A percentile compares a stretch with the other conserved stretches of the same genome.
These are phyloP conservation scores for Otis tarda DNA, from an alignment of 2,113 vertebrate species.

Conservation along the genomic window DNA sequence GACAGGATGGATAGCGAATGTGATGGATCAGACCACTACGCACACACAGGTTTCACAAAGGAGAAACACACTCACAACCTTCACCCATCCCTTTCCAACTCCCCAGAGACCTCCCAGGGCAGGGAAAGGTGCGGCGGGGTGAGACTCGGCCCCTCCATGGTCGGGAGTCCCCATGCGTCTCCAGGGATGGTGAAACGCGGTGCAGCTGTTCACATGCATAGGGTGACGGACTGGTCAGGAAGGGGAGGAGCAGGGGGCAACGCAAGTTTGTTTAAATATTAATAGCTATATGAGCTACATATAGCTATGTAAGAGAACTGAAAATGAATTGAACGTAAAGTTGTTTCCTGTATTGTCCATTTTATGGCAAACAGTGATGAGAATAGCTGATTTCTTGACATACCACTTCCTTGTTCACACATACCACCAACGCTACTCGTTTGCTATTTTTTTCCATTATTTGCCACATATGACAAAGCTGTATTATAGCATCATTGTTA, in stretches of 20 bases:
- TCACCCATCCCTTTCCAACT: background rate
- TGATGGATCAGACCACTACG: background rate
- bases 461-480: background rate
- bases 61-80: background rate
- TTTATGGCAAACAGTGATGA: background rate
- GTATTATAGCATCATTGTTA: background rate
- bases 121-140: background rate
- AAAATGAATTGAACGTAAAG: background rate
- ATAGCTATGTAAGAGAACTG: background rate
- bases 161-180: fast-evolving
- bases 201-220: fast-evolving
- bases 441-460: background rate
- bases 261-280: background rate
- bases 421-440: background rate
- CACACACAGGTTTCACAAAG: background rate
- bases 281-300: background rate
- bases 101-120: background rate
- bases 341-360: background rate
- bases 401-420: background rate
- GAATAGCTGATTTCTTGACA: background rate
- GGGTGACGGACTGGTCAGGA: background rate
- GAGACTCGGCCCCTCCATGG: too few relatives aligned
- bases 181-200: fast-evolving
- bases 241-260: background rate
- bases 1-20: fast-evolving